phyloP scores from a whole-genome alignment of 64 coral and sea anemone species.

The Dendronephthya gigantea region DNA sequence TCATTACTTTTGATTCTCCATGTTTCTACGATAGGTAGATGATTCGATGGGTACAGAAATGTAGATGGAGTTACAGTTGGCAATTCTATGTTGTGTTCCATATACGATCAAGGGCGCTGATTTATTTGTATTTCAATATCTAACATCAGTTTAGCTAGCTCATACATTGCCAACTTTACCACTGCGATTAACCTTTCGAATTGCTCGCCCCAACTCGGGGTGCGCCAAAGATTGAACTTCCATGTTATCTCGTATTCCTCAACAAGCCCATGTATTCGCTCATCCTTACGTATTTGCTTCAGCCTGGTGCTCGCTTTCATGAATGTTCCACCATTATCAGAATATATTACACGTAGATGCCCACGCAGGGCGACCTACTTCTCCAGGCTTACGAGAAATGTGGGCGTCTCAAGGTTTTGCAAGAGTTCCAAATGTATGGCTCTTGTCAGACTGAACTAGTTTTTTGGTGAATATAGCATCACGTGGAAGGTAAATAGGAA shows the following conservation, averaged over 20 bases:
- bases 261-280: conserved; percentile 16
- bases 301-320: not conserved
- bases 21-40: conserved; percentile 17
- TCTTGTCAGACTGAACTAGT: not conserved
- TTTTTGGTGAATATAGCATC: too few species aligned
- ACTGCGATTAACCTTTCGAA: conserved; percentile 35
- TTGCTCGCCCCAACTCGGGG: conserved; percentile 35
- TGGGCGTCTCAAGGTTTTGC: not conserved
- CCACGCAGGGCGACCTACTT: not conserved
- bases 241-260: conserved; percentile 7
- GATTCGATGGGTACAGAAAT: conserved; percentile 16
- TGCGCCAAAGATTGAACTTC: conserved; percentile 38
- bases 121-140: conserved; percentile 39
- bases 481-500: too few species aligned
- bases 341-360: conserved; percentile 17
- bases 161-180: conserved; percentile 11
- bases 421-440: conserved; percentile 18
- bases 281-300: conserved; percentile 7
- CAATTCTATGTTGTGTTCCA: conserved; percentile 24
- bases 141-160: conserved; percentile 16
- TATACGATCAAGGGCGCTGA: conserved; percentile 23
- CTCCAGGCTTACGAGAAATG: conserved; percentile 7
- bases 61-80: conserved; percentile 29
- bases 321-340: conserved; percentile 19
- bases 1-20: not conserved